These are phyloP conservation scores for Penaeus indicus DNA, from an alignment of 1,140 invertebrate species.

Conservation along the genomic window DNA sequence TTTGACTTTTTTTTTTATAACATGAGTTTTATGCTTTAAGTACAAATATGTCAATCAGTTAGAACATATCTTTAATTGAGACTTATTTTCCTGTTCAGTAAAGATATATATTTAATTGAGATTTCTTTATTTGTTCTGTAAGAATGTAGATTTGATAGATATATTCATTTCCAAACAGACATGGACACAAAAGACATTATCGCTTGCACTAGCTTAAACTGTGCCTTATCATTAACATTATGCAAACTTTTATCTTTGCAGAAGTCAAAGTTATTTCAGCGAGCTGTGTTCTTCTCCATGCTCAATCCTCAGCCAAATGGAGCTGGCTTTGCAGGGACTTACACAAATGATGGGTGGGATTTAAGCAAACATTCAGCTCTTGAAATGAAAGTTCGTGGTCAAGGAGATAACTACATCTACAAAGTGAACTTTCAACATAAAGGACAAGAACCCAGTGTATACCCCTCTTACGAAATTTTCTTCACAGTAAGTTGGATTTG, in stretches of 20 bases:
- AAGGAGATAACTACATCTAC: conserved; percentile 74
- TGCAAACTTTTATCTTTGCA: conserved; percentile 4
- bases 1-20: no score
- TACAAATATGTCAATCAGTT: no score
- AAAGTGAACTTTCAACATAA: conserved; percentile 78
- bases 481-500: conserved; percentile 71
- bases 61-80: no score
- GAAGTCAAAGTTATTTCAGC: conserved; percentile 69
- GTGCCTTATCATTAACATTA: not conserved
- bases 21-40: no score
- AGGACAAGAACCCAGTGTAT: conserved; percentile 71
- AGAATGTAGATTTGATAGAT: no score
- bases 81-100: no score
- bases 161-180: no score
- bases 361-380: conserved; percentile 73
- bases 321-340: conserved; percentile 79
- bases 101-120: no score
- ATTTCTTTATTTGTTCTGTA: no score
- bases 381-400: conserved; percentile 74
- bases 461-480: conserved; percentile 77
- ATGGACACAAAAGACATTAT: not conserved
- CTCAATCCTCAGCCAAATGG: conserved; percentile 80
- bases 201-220: not conserved
- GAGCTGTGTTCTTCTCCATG: conserved; percentile 78
- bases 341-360: conserved; percentile 72